Evolutionary conservation across 2,113 vertebrate species (phyloP), one percentile per base, ranked within the genome.

Genomic region (zebrafish (Danio rerio)): DNA sequence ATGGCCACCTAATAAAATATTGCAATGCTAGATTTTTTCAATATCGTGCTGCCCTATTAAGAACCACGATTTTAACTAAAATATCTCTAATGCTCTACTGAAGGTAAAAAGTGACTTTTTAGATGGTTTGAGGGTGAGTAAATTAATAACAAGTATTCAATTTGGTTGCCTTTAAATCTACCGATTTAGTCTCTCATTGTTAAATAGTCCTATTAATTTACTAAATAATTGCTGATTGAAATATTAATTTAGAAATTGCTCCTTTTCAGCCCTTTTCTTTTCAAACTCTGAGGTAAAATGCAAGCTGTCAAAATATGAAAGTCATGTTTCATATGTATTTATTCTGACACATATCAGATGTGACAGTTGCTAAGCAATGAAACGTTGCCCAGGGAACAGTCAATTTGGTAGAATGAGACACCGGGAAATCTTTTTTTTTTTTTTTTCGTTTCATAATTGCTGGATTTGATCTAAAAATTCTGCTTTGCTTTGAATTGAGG

Each of bases 321-420:
- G 43, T 69, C 9, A n/a, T 69, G 43, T 49, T 68, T 69, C 11
- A 69, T 45, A 69, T 69, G 10, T 69, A 69, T 47, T 69, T 68
- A 47, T 52, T 40, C 61, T 16, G 9, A 40, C 15, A 71, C 49
- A 3, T 18, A 61, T 61, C 2, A 61, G 53, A 12, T n/a, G 40
- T 40, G 13, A 31, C 42, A 10, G 66, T 52, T 72, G 77, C 70
- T 78, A 40, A 62, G 59, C 58, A 68, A 74, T 61, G 7, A 21
- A 58, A 10, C 10, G 53, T 66, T 83, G 53, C 61, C 81, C 71
- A 82, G 59, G 71, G 59, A 82, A 82, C 71, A 56, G 59, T 75
- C 73, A 58, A 62, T 42, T 61, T 61, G 47, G 49, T 6, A 31
- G 12, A 68, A 68, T 68, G 56, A 63, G 53, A 63, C 55, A 15